Base-by-base conservation (phyloP, 1,140 invertebrate species). In the Bursaphelenchus mucronatus region DNA sequence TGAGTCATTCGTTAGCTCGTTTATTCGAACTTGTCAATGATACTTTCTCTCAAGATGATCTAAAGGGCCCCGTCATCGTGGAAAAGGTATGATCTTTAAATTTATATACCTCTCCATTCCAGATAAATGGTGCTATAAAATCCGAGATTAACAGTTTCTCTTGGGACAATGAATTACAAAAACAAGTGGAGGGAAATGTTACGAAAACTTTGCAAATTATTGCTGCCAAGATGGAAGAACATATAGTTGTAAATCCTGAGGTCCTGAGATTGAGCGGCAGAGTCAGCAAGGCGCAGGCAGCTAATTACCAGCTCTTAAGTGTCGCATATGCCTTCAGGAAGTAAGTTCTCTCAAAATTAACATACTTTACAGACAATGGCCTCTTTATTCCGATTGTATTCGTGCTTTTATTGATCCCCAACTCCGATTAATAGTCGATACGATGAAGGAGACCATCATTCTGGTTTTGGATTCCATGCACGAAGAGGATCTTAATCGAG, bases 221-320 rank as follows among this genome's bases (percentile, higher is more conserved):
- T 13, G 69, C 50, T n/a, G 55, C 62, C 41, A 79, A 76, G 49
- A 45, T 69, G n/a, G 73, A 76, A 57, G 30, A 71, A 30, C 49
- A 55, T 17, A 46, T 76, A 30, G n/a, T 49, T 15, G 55, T 76
- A 21, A 49, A 57, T 9, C 58, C 61, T 4, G 61, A 80, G 15
- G 64, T 70, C 13, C 61, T 78, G 49, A 59, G 68, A 55, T 64
- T 69, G 55, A 75, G 41, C 53, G 75, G 75, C 17, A 65, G 76
- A 13, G 50, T 80, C 13, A 70, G 53, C 10, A 56, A 63, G 13
- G 41, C 30, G 13, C 76, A 78, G 59, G 40, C 57, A 15, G 54
- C 49, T 10, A 78, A 79, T 45, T 79, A 80, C 49, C 63, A 64
- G 44, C 44, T 78, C n/a, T 50, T 78, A 19, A 76, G 66, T 61